Conservation (phyloP, 1,140 invertebrate species). For the Drosophila grimshawi region DNA sequence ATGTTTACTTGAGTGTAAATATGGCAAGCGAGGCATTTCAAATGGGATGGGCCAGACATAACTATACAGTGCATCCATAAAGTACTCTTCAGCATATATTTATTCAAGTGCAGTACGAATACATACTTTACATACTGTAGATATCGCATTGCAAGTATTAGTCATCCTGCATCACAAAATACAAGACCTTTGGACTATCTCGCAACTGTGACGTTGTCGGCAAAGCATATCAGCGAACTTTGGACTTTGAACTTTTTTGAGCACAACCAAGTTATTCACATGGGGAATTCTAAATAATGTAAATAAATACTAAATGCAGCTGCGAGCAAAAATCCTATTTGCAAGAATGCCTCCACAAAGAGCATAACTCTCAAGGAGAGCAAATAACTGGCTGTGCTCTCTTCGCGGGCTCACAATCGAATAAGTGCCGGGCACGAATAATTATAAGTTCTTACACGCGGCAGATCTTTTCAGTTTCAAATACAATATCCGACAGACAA, state of each 20-base stretch:
- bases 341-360: background rate
- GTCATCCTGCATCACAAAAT: constrained; percentile 14
- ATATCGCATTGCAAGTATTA: background rate
- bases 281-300: background rate
- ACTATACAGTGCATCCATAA: background rate
- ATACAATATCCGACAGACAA: constrained; percentile 19
- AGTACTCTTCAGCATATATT: background rate
- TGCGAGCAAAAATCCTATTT: background rate
- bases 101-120: background rate
- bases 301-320: background rate
- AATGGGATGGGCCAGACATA: background rate
- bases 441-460: constrained; percentile 22
- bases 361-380: background rate
- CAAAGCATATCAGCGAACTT: background rate
- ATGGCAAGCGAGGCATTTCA: constrained; percentile 11
- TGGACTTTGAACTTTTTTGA: constrained; percentile 2
- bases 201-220: constrained; percentile 6
- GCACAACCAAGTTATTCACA: background rate
- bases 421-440: constrained; percentile 7
- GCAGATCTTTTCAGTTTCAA: constrained; percentile 26
- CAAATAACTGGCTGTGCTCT: background rate
- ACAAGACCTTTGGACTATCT: background rate
- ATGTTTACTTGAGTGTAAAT: constrained; percentile 12
- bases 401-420: background rate
- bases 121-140: background rate